Evolutionary conservation across 2,888 invertebrate genomes (phyloP).

Genomic region (Ophonus ardosiacus): DNA sequence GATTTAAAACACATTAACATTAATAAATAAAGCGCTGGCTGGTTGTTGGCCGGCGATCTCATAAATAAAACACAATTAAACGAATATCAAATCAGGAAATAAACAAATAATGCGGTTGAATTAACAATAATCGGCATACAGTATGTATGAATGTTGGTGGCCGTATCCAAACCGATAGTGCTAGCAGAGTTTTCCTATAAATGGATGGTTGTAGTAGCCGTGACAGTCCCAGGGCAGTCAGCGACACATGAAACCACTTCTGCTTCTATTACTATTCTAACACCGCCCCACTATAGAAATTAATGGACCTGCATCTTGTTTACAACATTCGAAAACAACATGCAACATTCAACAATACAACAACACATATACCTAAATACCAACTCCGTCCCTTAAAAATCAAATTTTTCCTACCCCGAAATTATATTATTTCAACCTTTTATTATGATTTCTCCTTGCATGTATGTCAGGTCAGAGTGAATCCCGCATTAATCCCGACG

Average conservation of each 20-base stretch:
- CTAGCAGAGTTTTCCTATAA: constrained; percentile 26
- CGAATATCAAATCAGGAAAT: constrained; percentile 62
- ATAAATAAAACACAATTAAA: constrained; percentile 63
- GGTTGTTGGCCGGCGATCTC: constrained; percentile 42
- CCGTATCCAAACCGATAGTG: background rate
- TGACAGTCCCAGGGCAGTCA: constrained; percentile 65
- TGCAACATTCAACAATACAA: background rate
- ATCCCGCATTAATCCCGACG: constrained; percentile 53
- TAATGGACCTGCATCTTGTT: constrained; percentile 47
- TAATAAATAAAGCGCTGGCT: constrained; percentile 56
- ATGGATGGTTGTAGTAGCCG: constrained; percentile 53
- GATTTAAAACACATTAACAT: constrained; percentile 63
- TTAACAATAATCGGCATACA: constrained; percentile 49
- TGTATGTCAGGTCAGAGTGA: background rate
- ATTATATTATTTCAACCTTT: background rate
- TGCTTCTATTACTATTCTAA: constrained; percentile 67
- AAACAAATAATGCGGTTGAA: constrained; percentile 63
- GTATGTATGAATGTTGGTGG: constrained; percentile 9
- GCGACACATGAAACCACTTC: constrained; percentile 68
- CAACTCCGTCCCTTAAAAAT: no score
- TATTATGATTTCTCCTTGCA: background rate
- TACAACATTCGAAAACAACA: background rate
- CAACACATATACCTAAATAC: background rate
- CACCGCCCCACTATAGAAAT: constrained; percentile 50
- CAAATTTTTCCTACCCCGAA: no score